A percentile compares a stretch with the other conserved stretches of the same genome.
Evolutionary conservation across 2,113 vertebrate genomes (phyloP).

Genomic region (Podiceps cristatus): DNA sequence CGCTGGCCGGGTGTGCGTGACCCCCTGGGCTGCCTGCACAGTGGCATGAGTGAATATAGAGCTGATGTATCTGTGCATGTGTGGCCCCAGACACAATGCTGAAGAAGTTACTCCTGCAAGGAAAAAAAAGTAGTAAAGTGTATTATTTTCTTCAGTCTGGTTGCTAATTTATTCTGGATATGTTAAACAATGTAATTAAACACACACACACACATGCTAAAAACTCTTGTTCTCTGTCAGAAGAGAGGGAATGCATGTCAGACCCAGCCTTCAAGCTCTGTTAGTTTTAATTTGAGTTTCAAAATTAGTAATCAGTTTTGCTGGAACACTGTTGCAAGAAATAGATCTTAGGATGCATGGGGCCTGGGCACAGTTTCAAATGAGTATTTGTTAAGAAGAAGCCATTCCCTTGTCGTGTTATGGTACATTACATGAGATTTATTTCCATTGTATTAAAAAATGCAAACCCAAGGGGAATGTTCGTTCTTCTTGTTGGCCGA

Average conservation of each 20-base stretch:
- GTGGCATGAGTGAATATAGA: background rate
- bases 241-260: conserved; percentile 60
- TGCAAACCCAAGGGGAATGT: conserved; percentile 62
- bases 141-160: conserved; percentile 73
- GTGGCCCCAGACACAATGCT: background rate
- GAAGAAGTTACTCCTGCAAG: conserved; percentile 41
- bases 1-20: too few species aligned
- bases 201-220: conserved; percentile 40
- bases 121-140: conserved; percentile 56
- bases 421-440: conserved; percentile 83
- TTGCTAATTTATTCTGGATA: conserved; percentile 76
- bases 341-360: conserved; percentile 75
- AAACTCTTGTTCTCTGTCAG: conserved; percentile 75
- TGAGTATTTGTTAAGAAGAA: conserved; percentile 81
- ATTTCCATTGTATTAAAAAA: conserved; percentile 79
- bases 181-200: conserved; percentile 83
- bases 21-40: background rate
- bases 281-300: conserved; percentile 84
- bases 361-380: conserved; percentile 78
- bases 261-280: conserved; percentile 82
- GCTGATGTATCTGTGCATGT: background rate
- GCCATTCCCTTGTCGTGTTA: conserved; percentile 75
- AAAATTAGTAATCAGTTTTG: conserved; percentile 85
- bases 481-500: background rate
- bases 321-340: conserved; percentile 77